Conservation (phyloP, 2,888 invertebrate species). For the Parasteatoda lunata region DNA sequence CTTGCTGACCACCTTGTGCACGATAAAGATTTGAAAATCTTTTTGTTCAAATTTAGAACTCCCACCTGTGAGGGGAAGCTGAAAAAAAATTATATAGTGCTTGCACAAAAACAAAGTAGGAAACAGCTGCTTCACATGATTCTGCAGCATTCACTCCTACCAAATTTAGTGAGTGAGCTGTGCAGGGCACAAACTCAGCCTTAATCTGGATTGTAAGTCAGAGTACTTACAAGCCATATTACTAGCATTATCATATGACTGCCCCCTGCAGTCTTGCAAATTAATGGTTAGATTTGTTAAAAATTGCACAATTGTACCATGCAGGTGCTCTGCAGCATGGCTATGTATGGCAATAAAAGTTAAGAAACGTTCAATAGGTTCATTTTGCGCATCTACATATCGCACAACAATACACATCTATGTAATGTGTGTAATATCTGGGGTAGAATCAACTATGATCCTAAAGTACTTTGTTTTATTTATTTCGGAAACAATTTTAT, state of each 20-base stretch:
- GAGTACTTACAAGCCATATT: conserved; percentile 34
- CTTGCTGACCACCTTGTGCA: conserved; percentile 15
- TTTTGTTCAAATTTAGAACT: background rate
- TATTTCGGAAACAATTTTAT: background rate
- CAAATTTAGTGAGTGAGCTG: conserved; percentile 21
- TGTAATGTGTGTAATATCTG: no score
- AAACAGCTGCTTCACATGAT: no score
- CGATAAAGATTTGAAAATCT: background rate
- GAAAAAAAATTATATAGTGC: conserved; percentile 28
- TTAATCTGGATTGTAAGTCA: conserved; percentile 18
- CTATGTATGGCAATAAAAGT: no score
- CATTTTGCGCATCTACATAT: no score
- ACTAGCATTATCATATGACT: conserved; percentile 21
- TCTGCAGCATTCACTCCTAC: background rate
- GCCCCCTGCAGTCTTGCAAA: background rate
- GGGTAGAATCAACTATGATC: no score
- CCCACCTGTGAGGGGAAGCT: conserved; percentile 9
- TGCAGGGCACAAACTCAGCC: conserved; percentile 20
- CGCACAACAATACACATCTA: no score
- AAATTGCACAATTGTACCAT: background rate
- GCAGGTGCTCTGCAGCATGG: no score
- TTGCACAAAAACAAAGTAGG: conserved; percentile 13
- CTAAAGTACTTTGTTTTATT: background rate
- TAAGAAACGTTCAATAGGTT: no score
- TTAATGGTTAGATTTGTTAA: background rate